Base-by-base conservation (phyloP, 2,113 vertebrate genomes). In the Erythrolamprus reginae region DNA sequence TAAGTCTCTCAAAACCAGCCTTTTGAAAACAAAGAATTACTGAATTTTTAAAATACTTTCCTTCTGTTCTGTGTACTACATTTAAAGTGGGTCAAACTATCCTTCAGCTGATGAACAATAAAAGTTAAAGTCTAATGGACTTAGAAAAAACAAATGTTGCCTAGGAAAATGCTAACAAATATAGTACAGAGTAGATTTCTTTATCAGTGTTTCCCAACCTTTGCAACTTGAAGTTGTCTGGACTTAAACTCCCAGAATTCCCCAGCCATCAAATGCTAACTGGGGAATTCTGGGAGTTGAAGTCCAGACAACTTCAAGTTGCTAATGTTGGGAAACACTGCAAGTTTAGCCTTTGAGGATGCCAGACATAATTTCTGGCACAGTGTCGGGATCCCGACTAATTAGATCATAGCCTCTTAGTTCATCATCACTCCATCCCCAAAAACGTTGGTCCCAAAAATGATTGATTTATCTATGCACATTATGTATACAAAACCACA, bases 1-100 rank as follows among this genome's bases (percentile, higher is more conserved):
- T 99, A 95, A 98, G 99, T 97, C 10, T 24, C n/a, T 42, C 3
- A 21, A 65, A 88, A 65, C 19, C 42, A n/a, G 19, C 10, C 26
- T 38, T 47, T 77, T 26, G 42, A 47, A 17, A 42, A 53, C 38
- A 91, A 84, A 77, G 65, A 8, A 0, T 38, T 91, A 28, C 8
- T 89, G 50, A 58, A 50, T 89, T 84, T 3, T 38, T 15, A 1
- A 1, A 4, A 19, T 1, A 1, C 90, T 65, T 55, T 92, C 50
- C 91, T 45, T 48, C 51, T 42, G 4, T 88, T 23, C 48, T 47
- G 48, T 26, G 3, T 26, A 28, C 89, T 84, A 3, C 65, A 70
- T 52, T 48, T 83, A 55, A 52, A 51, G 21, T 53, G 19, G 28
- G 24, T 2, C 13, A 89, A 26, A 9, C 1, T 92, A 55, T 10